Evolutionary conservation across 1,140 invertebrate genomes (phyloP), one percentile per base, ranked within the genome.

Genomic region (Nixonia krombeini): DNA sequence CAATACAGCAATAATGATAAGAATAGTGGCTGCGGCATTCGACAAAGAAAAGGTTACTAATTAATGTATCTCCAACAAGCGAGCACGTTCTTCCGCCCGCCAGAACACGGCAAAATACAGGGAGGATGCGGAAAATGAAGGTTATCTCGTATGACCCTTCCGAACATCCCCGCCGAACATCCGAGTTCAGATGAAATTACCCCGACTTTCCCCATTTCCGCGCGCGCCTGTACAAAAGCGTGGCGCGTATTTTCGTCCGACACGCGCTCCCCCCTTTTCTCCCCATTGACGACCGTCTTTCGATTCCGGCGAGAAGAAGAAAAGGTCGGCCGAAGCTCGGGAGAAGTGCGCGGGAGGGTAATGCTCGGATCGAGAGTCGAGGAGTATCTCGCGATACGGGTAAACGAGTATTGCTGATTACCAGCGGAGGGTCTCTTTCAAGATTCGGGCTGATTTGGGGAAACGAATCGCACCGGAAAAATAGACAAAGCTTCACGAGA

Each of bases 331-430:
- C 17, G 38, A 28, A 35, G 33, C 12, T 23, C 23, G 37, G 35
- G 16, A 10, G 41, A 57, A 49, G 35, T 12, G 38, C 4, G 37
- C 38, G 37, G 46, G 52, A 56, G 52, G 42, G 52, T 49, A 49
- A 49, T 58, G 45, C 40, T 31, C 23, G 25, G 17, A 10, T n/a
- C 12, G 35, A 37, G 33, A 29, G 31, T 10, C 8, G 52, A 4
- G 17, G 8, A 21, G 16, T 12, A 23, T 8, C 15, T 56, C 18
- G 13, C 55, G 55, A 58, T 58, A 42, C 37, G 18, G 49, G 26
- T 33, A 49, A 58, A 56, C 42, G 55, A 49, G 45, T 26, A 44
- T 58, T 7, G 29, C 56, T 58, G 56, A 58, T 58, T 58, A 50
- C 28, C 10, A 50, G 46, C 46, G 26, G 31, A 37, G 44, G 18